Evolutionary conservation across 2,797 vertebrate genomes (phyloP), one percentile per base, ranked within the genome.

Genomic region (Bufotes viridis): DNA sequence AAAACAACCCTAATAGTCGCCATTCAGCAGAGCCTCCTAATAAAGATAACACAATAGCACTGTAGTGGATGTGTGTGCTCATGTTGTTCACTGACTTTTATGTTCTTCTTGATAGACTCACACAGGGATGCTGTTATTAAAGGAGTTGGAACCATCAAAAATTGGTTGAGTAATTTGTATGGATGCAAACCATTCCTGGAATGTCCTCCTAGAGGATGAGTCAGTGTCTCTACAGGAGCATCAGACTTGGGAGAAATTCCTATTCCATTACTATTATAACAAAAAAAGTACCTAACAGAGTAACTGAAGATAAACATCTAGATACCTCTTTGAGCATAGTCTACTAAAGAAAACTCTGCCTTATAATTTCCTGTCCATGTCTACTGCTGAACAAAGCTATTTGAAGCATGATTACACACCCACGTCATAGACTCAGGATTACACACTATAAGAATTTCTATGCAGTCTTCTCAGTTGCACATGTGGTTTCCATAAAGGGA

Each of bases 1-100:
- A 87, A 86, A 87, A 87, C 88, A 89, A 51, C 10, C 10, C 85
- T 89, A 89, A 89, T 89, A 87, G 63, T 69, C 29, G 61, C 69
- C 74, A 82, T 89, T 70, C 72, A 83, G 72, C n/a, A 83, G 53
- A 15, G 61, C 63, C 13, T 87, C 61, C 63, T 63, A 87, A 63
- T 80, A 89, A 74, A 81, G 78, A 89, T 85, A 85, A 85, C 76
- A 85, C 42, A 70, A 74, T 34, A 60, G 82, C 18, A 51, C 67
- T 80, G 61, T 85, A 75, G 24, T 81, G 82, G 22, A n/a, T 76
- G 51, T 76, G 51, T 67, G 72, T 75, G 42, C 42, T 65, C 67
- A 26, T 87, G 69, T 72, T 75, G 58, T 72, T 74, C 58, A 82
- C 24, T 76, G 53, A 42, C 34, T 17, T 75, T 60, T 49, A 85